Evolutionary conservation across 2,113 vertebrate genomes (phyloP).

Genomic region (Rhinopomastus cyanomelas): DNA sequence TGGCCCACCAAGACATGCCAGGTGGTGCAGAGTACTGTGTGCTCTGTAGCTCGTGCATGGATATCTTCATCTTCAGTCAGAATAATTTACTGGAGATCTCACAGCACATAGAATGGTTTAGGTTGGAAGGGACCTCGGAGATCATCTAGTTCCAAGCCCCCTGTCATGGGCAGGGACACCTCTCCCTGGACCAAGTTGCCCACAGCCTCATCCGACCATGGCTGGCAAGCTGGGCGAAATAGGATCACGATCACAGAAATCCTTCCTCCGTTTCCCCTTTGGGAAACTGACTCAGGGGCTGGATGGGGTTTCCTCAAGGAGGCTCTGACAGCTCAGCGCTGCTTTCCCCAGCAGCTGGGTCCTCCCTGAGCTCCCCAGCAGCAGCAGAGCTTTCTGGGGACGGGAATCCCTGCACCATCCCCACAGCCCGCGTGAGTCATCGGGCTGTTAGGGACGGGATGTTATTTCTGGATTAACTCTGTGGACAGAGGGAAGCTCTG

Average conservation of each 20-base stretch:
- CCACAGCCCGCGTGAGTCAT: not conserved
- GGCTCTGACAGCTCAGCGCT: not conserved
- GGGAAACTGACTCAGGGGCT: not conserved
- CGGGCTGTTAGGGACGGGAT: not conserved
- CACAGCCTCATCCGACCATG: not conserved
- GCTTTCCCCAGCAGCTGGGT: not conserved
- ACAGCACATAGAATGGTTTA: too few species aligned
- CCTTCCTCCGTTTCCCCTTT: rapidly evolving
- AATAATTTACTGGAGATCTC: not conserved
- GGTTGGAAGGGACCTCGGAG: too few species aligned
- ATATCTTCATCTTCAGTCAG: not conserved
- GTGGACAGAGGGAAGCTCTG: conserved; percentile 26
- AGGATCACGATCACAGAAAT: rapidly evolving
- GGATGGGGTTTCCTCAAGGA: rapidly evolving
- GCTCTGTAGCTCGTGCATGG: not conserved
- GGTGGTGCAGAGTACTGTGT: not conserved
- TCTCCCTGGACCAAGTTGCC: too few species aligned
- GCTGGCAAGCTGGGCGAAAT: not conserved
- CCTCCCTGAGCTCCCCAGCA: not conserved
- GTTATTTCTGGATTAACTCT: conserved; percentile 45
- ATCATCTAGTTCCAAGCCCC: too few species aligned
- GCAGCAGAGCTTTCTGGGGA: not conserved
- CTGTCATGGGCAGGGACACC: too few species aligned
- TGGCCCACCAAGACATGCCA: not conserved
- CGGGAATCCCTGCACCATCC: not conserved